A percentile compares a stretch with the other conserved stretches of the same genome.
These are phyloP conservation scores for Eolophus roseicapilla DNA, from an alignment of 2,113 vertebrate genomes.

Conservation along the genomic window DNA sequence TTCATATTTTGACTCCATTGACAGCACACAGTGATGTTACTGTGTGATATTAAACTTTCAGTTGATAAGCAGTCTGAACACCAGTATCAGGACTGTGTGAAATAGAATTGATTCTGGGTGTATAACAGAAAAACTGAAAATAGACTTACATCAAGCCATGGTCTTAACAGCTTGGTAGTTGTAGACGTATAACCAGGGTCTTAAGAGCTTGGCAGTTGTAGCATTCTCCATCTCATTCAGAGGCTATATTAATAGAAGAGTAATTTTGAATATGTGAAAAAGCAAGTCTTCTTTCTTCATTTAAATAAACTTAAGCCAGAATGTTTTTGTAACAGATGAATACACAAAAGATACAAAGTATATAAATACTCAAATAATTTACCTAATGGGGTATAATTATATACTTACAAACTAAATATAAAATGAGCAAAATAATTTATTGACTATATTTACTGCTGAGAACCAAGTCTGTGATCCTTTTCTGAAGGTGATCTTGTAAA, in stretches of 20 bases:
- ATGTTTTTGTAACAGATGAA: not conserved
- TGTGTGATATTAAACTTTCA: not conserved
- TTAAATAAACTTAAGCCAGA: not conserved
- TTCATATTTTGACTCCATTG: constrained; percentile 5
- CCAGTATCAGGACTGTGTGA: not conserved
- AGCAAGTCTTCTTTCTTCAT: not conserved
- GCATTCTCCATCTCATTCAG: not conserved
- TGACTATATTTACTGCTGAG: not conserved
- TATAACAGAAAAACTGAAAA: constrained; percentile 23
- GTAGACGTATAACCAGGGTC: not conserved
- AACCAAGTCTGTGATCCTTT: not conserved
- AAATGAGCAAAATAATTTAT: not conserved
- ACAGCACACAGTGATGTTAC: constrained; percentile 5
- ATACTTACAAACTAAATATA: not conserved
- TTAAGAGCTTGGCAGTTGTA: not conserved
- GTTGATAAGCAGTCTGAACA: constrained; percentile 14
- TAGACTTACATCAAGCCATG: not conserved
- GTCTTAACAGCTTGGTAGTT: not conserved
- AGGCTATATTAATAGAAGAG: not conserved
- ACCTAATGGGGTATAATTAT: not conserved
- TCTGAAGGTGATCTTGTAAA: not conserved
- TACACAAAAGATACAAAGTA: not conserved
- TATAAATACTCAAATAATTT: not conserved
- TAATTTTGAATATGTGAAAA: not conserved
- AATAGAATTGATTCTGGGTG: not conserved